Evolutionary conservation across 2,888 invertebrate species (phyloP).

Genomic region (Periphyllus acericola): DNA sequence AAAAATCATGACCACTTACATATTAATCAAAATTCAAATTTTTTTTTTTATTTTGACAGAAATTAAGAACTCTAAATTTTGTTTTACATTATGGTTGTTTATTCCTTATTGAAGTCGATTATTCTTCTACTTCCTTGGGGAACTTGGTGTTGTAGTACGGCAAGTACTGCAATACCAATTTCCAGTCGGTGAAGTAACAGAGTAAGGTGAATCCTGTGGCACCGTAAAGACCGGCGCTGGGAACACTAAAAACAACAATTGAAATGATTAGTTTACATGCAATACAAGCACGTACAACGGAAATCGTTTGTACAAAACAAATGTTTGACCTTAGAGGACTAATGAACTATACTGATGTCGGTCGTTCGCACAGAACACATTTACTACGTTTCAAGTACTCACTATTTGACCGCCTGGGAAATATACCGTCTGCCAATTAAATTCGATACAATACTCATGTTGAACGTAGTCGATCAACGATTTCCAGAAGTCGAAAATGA

Average conservation of each 20-base stretch:
- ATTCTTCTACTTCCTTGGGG: constrained; percentile 68
- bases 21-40: background rate
- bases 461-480: background rate
- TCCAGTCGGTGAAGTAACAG: constrained; percentile 84
- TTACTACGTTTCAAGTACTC: constrained; percentile 3
- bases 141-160: constrained; percentile 83
- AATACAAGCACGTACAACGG: too few relatives aligned
- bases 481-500: background rate
- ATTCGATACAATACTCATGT: constrained; percentile 47
- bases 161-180: constrained; percentile 75
- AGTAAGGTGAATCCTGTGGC: constrained; percentile 73
- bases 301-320: background rate
- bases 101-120: background rate
- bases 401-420: constrained; percentile 17
- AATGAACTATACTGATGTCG: too few relatives aligned
- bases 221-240: constrained; percentile 75
- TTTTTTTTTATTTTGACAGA: constrained; percentile 3
- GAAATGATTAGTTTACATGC: background rate
- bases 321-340: constrained; percentile 17
- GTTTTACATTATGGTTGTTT: constrained; percentile 2
- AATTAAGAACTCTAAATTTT: constrained; percentile 31
- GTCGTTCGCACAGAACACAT: background rate
- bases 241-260: constrained; percentile 68
- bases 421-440: constrained; percentile 49
- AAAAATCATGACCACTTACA: constrained; percentile 2